Base-by-base conservation (phyloP, 2,888 invertebrate species). In the Horisme vitalbata region DNA sequence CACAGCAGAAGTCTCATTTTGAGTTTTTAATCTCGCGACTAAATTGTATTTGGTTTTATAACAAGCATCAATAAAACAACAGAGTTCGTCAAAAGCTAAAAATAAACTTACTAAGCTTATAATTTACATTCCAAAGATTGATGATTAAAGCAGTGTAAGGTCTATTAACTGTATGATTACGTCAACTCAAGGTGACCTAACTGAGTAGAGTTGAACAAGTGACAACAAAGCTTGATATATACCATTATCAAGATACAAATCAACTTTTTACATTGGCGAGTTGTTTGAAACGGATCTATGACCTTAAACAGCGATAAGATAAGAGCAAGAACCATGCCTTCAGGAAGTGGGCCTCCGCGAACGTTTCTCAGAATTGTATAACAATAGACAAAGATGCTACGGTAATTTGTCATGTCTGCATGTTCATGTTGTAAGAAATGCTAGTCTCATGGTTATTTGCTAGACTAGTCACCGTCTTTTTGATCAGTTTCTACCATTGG, bases 331-430 rank as follows among this genome's bases (percentile, higher is more conserved):
- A 33, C 24, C 9, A 23, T 37, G 33, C 41, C 44, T 46, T 37
- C 34, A 53, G 55, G 58, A 58, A 55, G 49, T 49, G 31, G 36
- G 45, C 34, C 34, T 55, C 43, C 15, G 27, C 15, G 24, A 26
- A 52, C 36, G 38, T 48, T 56, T 57, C 52, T 48, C 24, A 34
- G 46, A 52, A 52, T 24, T 39, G 8, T 32, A 15, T 37, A 55
- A 52, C 52, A 55, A 57, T 57, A 27, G 46, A 3, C 10, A 1
- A 26, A 37, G 35, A 32, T 41, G 38, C 44, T 44, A 45, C 10
- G 47, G 20, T 41, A 31, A 46, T 57, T 55, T 33, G 45, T 52
- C 48, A 45, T 45, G 52, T 31, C 35, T 45, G 15, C 11, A 9
- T 13, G 12, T 34, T 49, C 36, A 21, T 39, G 7, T 23, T 15